Evolutionary conservation across 2,888 invertebrate species (phyloP).

Genomic region (Eugnorisma glareosa): DNA sequence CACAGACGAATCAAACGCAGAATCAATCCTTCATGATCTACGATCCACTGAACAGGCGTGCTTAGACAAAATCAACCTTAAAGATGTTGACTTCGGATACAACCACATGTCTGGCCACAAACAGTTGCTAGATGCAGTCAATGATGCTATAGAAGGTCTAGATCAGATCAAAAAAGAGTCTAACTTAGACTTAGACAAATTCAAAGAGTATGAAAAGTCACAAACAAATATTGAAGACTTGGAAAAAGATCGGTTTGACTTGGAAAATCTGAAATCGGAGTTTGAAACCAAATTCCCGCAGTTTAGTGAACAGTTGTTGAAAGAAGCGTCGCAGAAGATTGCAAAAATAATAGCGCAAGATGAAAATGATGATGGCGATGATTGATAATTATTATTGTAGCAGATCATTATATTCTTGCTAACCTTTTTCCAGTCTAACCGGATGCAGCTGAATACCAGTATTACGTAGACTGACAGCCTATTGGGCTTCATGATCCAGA

Average conservation of each 20-base stretch:
- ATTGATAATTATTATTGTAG: conserved; percentile 33
- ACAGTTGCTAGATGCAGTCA: conserved; percentile 83
- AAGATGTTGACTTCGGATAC: conserved; percentile 85
- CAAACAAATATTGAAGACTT: conserved; percentile 73
- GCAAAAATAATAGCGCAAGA: conserved; percentile 77
- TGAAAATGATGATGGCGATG: conserved; percentile 68
- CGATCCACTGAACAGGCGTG: conserved; percentile 73
- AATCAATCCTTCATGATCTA: conserved; percentile 73
- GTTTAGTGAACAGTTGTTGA: conserved; percentile 81
- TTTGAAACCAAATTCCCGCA: conserved; percentile 83
- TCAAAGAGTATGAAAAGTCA: conserved; percentile 78
- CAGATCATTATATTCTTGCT: background rate
- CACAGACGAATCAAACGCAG: conserved; percentile 74
- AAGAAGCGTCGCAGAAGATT: conserved; percentile 81
- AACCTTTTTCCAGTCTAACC: background rate
- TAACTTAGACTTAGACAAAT: conserved; percentile 78
- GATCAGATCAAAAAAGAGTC: conserved; percentile 84
- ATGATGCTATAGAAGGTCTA: conserved; percentile 83
- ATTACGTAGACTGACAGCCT: background rate
- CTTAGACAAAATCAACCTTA: conserved; percentile 80
- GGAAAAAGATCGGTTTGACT: conserved; percentile 76
- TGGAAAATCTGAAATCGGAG: conserved; percentile 78
- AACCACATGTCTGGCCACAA: conserved; percentile 80
- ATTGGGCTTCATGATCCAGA: background rate
- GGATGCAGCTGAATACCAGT: background rate